Percentiles rank a stretch among this genome's conserved stretches.
Evolutionary conservation across 2,888 invertebrate species (phyloP).

Genomic region (Trypoxylon attenuatum): DNA sequence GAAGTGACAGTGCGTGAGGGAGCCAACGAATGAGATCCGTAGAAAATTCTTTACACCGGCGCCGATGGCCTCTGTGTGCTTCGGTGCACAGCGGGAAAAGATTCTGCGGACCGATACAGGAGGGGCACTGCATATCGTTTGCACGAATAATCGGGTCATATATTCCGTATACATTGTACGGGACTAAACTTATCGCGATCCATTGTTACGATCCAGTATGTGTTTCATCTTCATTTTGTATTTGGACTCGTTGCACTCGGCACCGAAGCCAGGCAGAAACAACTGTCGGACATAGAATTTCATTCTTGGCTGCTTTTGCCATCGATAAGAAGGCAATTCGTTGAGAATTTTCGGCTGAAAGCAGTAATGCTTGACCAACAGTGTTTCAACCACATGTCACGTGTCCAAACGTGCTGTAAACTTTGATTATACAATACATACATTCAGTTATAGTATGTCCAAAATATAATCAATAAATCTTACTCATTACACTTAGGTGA

Average conservation of each 20-base stretch:
- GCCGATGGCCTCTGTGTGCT: slow-evolving; percentile 46
- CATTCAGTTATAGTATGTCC: too few species aligned
- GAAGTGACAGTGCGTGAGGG: slow-evolving; percentile 37
- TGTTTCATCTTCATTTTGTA: slow-evolving; percentile 24
- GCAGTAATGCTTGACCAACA: too few species aligned
- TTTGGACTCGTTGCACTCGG: slow-evolving; percentile 16
- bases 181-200: slow-evolving; percentile 29
- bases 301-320: not conserved
- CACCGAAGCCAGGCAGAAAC: not conserved
- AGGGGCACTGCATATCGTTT: slow-evolving; percentile 45
- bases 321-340: too few species aligned
- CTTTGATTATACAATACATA: too few species aligned
- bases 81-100: slow-evolving; percentile 39
- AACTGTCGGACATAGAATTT: not conserved
- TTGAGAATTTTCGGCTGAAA: too few species aligned
- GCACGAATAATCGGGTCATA: slow-evolving; percentile 36
- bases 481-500: too few species aligned
- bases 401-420: too few species aligned
- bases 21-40: slow-evolving; percentile 48
- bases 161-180: slow-evolving; percentile 21
- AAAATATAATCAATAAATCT: too few species aligned
- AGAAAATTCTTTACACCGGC: slow-evolving; percentile 63
- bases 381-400: too few species aligned
- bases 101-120: slow-evolving; percentile 39
- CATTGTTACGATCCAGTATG: slow-evolving; percentile 39